A percentile compares a stretch with the other conserved stretches of the same genome.
Evolutionary conservation across 2,797 vertebrate species (phyloP).

Genomic region (Rallus crepitans): DNA sequence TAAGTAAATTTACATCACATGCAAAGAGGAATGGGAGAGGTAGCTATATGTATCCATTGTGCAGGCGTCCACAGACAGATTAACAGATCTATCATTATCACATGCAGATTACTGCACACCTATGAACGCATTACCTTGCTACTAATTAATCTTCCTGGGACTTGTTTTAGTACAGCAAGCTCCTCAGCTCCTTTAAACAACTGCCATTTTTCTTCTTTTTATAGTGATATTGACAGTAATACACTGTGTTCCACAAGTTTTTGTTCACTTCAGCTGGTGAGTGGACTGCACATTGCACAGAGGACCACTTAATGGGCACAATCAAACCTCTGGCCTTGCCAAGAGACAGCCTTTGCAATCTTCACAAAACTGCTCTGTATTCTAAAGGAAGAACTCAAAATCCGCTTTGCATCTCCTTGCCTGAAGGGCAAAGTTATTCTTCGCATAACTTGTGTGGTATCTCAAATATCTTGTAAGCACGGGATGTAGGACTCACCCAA

Average conservation of each 20-base stretch:
- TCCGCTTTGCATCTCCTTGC: background rate
- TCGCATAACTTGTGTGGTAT: background rate
- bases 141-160: background rate
- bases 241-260: conserved; percentile 13
- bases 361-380: background rate
- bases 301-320: background rate
- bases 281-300: background rate
- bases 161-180: background rate
- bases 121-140: background rate
- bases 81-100: background rate
- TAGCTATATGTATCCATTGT: background rate
- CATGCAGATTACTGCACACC: background rate
- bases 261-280: background rate
- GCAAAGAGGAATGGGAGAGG: background rate
- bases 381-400: background rate
- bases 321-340: background rate
- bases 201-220: background rate
- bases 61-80: background rate
- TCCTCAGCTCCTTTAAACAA: background rate
- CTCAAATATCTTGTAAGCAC: background rate
- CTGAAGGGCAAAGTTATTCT: background rate
- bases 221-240: background rate
- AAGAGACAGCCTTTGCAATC: conserved; percentile 43
- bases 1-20: background rate
- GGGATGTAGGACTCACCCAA: background rate